Percentiles rank a stretch among this genome's conserved stretches.
Evolutionary conservation across 1,140 invertebrate genomes (phyloP).

Genomic region (Laodelphax striatellus): DNA sequence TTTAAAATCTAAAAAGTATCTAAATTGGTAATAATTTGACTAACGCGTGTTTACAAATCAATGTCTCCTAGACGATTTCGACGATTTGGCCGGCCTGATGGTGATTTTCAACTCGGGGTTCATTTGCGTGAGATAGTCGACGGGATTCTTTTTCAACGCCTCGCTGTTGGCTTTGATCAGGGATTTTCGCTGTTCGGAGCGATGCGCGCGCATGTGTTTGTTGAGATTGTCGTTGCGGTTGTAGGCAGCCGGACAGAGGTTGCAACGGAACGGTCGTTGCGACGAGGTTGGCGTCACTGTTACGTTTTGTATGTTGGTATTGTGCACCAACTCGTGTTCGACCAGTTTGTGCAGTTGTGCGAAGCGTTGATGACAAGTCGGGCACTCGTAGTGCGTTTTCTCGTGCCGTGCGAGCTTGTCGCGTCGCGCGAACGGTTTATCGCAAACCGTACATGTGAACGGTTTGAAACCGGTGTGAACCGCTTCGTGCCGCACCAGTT

Average conservation of each 20-base stretch:
- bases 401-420: slow-evolving; percentile 46
- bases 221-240: neutral
- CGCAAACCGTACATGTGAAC: slow-evolving; percentile 46
- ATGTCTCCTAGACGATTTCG: slow-evolving; percentile 50
- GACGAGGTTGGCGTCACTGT: neutral
- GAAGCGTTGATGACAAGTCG: neutral
- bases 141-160: neutral
- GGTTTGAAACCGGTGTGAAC: slow-evolving; percentile 46
- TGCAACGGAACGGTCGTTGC: neutral
- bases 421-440: slow-evolving; percentile 48
- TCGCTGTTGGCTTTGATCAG: neutral
- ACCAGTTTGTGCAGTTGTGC: neutral
- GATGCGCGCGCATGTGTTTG: neutral
- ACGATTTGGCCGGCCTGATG: slow-evolving; percentile 39
- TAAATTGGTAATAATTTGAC: no score
- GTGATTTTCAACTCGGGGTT: neutral
- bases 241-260: neutral
- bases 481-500: slow-evolving; percentile 46
- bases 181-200: neutral
- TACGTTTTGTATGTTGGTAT: neutral
- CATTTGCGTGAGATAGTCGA: neutral
- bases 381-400: slow-evolving; percentile 32
- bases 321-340: neutral
- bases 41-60: no score
- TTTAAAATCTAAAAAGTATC: no score